phyloP scores from a whole-genome alignment of 2,797 vertebrate genomes.

The Rhabdophis nuchalis region DNA sequence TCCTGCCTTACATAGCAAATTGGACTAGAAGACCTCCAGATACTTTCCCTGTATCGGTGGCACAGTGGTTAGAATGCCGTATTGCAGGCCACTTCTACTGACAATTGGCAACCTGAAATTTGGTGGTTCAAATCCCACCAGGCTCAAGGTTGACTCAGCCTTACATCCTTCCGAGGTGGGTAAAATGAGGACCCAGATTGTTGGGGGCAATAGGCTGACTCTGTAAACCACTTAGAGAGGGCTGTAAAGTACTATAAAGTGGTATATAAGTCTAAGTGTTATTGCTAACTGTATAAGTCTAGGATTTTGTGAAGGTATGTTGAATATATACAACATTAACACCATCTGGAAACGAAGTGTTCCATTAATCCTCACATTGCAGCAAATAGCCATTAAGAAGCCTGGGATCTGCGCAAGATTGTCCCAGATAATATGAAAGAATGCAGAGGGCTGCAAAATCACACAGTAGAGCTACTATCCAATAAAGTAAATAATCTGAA shows the following conservation, averaged over 20 bases:
- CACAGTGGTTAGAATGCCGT: too few species aligned
- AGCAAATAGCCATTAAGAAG: background rate
- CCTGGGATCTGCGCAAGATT: background rate
- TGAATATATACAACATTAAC: background rate
- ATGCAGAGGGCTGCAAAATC: background rate
- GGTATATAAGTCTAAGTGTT: too few species aligned
- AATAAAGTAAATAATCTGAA: background rate
- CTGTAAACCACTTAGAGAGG: too few species aligned
- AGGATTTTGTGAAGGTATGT: background rate
- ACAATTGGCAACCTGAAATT: too few species aligned
- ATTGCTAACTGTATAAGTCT: background rate
- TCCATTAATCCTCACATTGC: background rate
- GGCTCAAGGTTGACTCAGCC: too few species aligned
- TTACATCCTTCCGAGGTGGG: too few species aligned
- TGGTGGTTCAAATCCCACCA: too few species aligned
- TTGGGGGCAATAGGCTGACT: too few species aligned
- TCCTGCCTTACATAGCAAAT: background rate
- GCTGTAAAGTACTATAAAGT: too few species aligned
- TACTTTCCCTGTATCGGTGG: background rate
- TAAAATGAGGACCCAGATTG: too few species aligned
- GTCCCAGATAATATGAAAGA: background rate
- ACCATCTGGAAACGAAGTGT: background rate
- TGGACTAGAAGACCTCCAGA: background rate
- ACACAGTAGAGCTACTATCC: background rate
- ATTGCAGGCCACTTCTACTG: too few species aligned